phyloP scores from a whole-genome alignment of 2,113 vertebrate species.

The Myotis lucifugus region DNA sequence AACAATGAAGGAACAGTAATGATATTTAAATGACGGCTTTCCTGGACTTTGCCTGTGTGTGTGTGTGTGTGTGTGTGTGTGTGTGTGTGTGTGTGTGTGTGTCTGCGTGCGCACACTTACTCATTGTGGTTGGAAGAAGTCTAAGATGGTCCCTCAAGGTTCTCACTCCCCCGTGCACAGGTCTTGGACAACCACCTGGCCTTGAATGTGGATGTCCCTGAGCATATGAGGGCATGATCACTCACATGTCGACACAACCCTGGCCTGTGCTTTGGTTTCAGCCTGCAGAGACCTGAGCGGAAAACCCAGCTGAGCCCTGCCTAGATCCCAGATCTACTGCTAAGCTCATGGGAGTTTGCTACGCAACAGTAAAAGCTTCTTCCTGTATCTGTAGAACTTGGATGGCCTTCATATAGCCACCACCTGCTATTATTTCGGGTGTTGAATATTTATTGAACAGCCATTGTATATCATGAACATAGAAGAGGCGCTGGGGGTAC shows the following conservation, averaged over 20 bases:
- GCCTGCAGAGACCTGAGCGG: background rate
- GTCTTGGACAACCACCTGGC: background rate
- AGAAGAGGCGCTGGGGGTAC: background rate
- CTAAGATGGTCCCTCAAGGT: background rate
- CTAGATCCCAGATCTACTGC: background rate
- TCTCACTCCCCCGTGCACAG: rapidly evolving
- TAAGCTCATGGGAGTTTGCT: background rate
- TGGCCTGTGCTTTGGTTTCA: background rate
- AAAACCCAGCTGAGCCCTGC: background rate
- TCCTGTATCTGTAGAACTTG: background rate
- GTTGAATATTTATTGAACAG: constrained; percentile 14
- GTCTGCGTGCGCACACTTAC: background rate
- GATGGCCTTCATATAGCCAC: background rate
- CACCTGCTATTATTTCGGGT: background rate
- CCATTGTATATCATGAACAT: background rate
- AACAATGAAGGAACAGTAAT: background rate
- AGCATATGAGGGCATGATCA: background rate
- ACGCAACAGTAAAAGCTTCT: background rate
- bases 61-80: no score
- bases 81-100: background rate
- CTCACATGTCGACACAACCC: background rate
- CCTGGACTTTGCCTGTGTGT: background rate
- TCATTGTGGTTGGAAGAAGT: background rate
- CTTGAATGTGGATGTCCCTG: background rate
- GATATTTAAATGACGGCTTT: background rate